Percentiles rank a stretch among this genome's conserved stretches.
Conservation (phyloP, 1,140 invertebrate species). For the Pissodes strobi region DNA sequence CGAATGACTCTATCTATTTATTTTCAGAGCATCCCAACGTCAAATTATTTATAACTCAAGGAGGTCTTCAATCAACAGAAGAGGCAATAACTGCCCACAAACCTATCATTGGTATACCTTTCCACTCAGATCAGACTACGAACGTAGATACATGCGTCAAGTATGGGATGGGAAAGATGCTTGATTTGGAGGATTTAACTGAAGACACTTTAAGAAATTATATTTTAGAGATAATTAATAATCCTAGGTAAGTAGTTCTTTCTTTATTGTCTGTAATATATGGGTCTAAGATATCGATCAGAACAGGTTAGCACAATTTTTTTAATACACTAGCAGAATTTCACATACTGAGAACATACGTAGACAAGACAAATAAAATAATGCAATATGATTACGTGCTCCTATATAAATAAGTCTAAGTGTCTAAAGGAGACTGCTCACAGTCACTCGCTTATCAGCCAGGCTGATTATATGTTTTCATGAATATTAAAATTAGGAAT, state of each 20-base stretch:
- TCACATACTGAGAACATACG: no score
- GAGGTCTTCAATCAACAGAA: slow-evolving; percentile 58
- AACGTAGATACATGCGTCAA: slow-evolving; percentile 46
- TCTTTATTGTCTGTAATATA: neutral
- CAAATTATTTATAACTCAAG: slow-evolving; percentile 59
- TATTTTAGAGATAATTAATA: slow-evolving; percentile 31
- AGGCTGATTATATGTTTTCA: no score
- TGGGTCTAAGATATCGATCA: no score
- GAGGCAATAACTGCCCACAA: slow-evolving; percentile 59
- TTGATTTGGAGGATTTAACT: slow-evolving; percentile 38
- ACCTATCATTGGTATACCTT: slow-evolving; percentile 59
- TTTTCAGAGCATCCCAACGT: slow-evolving; percentile 55
- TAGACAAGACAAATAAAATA: no score
- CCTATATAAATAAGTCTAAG: no score
- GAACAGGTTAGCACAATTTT: no score
- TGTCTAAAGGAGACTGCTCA: no score
- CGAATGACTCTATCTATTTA: no score
- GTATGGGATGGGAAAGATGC: slow-evolving; percentile 45
- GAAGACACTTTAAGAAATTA: slow-evolving; percentile 22
- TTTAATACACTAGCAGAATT: no score
- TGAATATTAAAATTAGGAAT: no score
- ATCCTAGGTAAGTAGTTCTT: slow-evolving; percentile 26
- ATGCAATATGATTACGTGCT: no score
- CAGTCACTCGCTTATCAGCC: no score
- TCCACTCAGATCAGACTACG: slow-evolving; percentile 51